These are phyloP conservation scores for Motacilla tschutschensis DNA, from an alignment of 2,113 vertebrate species.

Conservation along the genomic window DNA sequence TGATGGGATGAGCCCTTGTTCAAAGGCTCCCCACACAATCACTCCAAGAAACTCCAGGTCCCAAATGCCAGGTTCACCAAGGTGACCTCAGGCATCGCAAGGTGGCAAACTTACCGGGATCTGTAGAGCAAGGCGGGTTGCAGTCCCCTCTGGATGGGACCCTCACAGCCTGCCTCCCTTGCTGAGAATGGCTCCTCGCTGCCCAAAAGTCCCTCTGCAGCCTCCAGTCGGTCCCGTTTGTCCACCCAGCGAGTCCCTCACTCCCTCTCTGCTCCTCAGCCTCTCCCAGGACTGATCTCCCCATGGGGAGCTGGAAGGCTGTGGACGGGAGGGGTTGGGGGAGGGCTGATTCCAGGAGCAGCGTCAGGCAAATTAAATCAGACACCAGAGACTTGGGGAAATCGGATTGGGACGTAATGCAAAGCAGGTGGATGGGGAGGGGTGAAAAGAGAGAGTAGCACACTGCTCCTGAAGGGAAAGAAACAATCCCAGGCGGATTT, in stretches of 20 bases:
- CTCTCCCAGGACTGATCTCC: slow-evolving; percentile 63
- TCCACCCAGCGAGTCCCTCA: neutral
- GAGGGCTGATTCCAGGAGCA: slow-evolving; percentile 65
- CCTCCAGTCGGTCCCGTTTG: neutral
- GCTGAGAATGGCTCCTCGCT: neutral
- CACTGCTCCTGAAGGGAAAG: slow-evolving; percentile 35
- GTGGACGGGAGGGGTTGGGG: slow-evolving; percentile 52
- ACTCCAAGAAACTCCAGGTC: neutral
- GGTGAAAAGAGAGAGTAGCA: slow-evolving; percentile 55
- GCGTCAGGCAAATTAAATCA: slow-evolving; percentile 78
- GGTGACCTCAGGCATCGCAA: neutral
- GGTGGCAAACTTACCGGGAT: slow-evolving; percentile 32
- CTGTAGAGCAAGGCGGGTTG: neutral
- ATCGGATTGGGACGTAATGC: slow-evolving; percentile 67
- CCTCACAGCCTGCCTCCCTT: neutral
- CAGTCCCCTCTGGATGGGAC: neutral
- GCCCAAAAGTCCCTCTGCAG: neutral
- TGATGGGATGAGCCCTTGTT: neutral
- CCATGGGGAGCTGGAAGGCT: slow-evolving; percentile 58
- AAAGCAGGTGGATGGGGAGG: slow-evolving; percentile 69
- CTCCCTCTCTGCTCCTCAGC: slow-evolving; percentile 54
- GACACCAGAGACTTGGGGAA: slow-evolving; percentile 58
- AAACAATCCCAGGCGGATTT: neutral
- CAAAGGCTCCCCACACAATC: neutral
- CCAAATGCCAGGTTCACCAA: neutral